Evolutionary conservation across 2,113 vertebrate species (phyloP).

Genomic region (Irena cyanogastra): DNA sequence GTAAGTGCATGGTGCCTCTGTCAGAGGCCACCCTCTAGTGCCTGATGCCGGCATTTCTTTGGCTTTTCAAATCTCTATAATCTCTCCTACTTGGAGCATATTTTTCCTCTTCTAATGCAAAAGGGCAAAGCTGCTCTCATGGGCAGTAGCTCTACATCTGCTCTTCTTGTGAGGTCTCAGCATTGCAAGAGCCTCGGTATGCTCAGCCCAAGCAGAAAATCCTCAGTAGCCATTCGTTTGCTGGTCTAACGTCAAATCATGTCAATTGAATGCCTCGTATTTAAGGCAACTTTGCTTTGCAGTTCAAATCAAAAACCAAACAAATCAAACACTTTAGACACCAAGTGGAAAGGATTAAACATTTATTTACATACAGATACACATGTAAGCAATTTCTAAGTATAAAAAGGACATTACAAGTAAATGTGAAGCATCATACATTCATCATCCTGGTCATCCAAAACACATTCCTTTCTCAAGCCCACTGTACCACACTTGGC

Average conservation of each 20-base stretch:
- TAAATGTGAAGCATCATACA: slow-evolving; percentile 66
- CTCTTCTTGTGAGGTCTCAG: background rate
- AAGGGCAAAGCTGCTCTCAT: background rate
- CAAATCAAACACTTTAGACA: background rate
- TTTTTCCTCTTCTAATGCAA: background rate
- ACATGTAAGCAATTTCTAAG: slow-evolving; percentile 66
- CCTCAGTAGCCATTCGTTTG: background rate
- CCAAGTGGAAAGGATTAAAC: slow-evolving; percentile 65
- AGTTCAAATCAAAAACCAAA: background rate
- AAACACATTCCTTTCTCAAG: slow-evolving; percentile 65
- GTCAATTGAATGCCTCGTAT: background rate
- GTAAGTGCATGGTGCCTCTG: background rate
- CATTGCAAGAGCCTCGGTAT: background rate
- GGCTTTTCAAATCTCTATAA: background rate
- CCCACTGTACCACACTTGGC: slow-evolving; percentile 50
- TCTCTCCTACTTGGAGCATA: background rate
- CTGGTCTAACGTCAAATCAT: background rate
- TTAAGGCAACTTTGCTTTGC: background rate
- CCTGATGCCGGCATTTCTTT: background rate
- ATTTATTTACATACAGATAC: slow-evolving; percentile 75
- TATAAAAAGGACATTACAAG: slow-evolving; percentile 66
- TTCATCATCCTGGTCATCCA: slow-evolving; percentile 63
- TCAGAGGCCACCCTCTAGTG: slow-evolving; percentile 1
- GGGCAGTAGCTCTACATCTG: background rate
- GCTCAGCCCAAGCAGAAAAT: background rate